A percentile compares a stretch with the other conserved stretches of the same genome.
phyloP scores from a whole-genome alignment of 1,140 invertebrate species.

The Scaptomyza hsui region DNA sequence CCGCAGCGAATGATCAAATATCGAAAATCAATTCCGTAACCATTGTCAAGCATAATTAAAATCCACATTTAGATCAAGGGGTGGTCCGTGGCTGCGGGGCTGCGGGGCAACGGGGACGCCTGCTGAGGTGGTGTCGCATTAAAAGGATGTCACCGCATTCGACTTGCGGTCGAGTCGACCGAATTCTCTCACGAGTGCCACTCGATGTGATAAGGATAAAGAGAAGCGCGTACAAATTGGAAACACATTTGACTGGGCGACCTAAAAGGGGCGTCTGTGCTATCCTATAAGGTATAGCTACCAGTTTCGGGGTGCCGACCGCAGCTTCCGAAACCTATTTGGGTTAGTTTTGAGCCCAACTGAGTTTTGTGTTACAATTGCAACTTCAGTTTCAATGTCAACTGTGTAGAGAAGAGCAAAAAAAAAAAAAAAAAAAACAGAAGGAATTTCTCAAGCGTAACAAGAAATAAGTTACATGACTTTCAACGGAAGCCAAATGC shows the following conservation, averaged over 20 bases:
- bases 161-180: conserved; percentile 62
- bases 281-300: not conserved
- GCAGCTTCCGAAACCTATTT: conserved; percentile 82
- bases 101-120: conserved; percentile 41
- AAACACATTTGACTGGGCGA: conserved; percentile 67
- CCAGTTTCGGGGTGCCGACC: conserved; percentile 58
- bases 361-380: conserved; percentile 73
- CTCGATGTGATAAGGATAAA: conserved; percentile 75
- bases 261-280: conserved; percentile 38
- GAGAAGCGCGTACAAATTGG: conserved; percentile 65
- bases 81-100: conserved; percentile 8
- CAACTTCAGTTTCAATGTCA: conserved; percentile 74
- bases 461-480: conserved; percentile 81
- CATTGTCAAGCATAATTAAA: conserved; percentile 80
- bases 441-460: conserved; percentile 74
- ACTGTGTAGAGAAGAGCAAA: conserved; percentile 39
- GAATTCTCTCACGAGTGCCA: conserved; percentile 81
- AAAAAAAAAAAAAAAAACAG: conserved; percentile 20
- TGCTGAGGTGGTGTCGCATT: conserved; percentile 75
- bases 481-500: conserved; percentile 62
- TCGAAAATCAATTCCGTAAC: conserved; percentile 79
- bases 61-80: conserved; percentile 51
- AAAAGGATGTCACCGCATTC: conserved; percentile 73
- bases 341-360: conserved; percentile 62
- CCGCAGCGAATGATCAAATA: conserved; percentile 81